These are phyloP conservation scores for Odontamblyopus rebecca DNA, from an alignment of 2,797 vertebrate species.

Conservation along the genomic window DNA sequence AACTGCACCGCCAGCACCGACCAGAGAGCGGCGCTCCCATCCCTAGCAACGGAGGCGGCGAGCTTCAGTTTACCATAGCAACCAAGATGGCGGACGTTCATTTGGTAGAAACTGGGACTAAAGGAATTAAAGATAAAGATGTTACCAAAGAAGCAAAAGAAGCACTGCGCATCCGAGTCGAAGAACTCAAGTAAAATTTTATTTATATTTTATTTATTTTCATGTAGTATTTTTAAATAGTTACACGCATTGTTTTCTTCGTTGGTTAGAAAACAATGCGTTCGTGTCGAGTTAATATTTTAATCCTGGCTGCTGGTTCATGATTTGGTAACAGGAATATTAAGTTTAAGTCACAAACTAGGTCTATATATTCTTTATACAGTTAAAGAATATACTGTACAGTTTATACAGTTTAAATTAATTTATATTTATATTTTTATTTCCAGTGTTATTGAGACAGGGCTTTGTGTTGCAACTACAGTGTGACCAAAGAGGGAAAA, in stretches of 20 bases:
- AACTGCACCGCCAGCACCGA: neutral
- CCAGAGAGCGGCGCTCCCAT: slow-evolving; percentile 22
- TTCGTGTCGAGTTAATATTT: too few relatives aligned
- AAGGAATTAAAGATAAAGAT: neutral
- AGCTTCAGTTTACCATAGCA: slow-evolving; percentile 41
- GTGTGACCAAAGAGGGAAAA: too few relatives aligned
- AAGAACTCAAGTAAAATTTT: slow-evolving; percentile 47
- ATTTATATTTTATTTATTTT: neutral
- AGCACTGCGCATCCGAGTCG: slow-evolving; percentile 9
- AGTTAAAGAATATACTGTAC: too few relatives aligned
- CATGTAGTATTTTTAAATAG: neutral
- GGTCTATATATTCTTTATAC: too few relatives aligned
- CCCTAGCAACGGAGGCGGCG: slow-evolving; percentile 43
- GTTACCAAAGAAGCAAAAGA: slow-evolving; percentile 16
- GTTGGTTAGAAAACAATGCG: too few relatives aligned
- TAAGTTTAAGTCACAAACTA: too few relatives aligned
- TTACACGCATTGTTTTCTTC: neutral
- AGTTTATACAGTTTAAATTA: too few relatives aligned
- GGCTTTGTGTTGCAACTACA: too few relatives aligned
- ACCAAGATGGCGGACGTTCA: slow-evolving; percentile 40
- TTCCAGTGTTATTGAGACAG: too few relatives aligned
- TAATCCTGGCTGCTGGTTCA: too few relatives aligned
- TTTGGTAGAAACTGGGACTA: neutral
- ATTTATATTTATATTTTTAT: too few relatives aligned
- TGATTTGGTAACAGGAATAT: too few relatives aligned